Percentiles rank a stretch among this genome's conserved stretches.
Evolutionary conservation across 2,113 vertebrate genomes (phyloP).

Genomic region (Hippocampus abdominalis): DNA sequence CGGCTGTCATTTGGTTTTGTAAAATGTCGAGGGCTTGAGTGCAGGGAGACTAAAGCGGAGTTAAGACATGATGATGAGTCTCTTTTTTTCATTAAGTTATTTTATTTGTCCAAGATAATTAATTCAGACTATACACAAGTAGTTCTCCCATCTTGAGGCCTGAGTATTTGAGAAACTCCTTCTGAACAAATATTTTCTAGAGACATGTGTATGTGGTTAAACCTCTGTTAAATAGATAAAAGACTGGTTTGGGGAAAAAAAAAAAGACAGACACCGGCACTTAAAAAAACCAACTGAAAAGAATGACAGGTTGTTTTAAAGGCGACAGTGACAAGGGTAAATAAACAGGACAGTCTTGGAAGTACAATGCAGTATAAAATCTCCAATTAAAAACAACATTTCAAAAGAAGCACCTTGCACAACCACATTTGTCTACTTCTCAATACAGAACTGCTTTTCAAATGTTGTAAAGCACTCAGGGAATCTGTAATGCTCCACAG

Average conservation of each 20-base stretch:
- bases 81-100: slow-evolving; percentile 52
- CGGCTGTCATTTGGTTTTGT: not conserved
- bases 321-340: slow-evolving; percentile 19
- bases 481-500: slow-evolving; percentile 32
- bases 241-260: slow-evolving; percentile 5
- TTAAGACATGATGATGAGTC: not conserved
- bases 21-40: not conserved
- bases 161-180: slow-evolving; percentile 53
- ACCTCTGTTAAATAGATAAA: slow-evolving; percentile 32
- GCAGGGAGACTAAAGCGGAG: not conserved
- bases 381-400: slow-evolving; percentile 44
- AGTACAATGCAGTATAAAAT: slow-evolving; percentile 54
- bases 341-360: slow-evolving; percentile 38
- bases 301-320: slow-evolving; percentile 18
- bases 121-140: slow-evolving; percentile 62
- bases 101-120: slow-evolving; percentile 59
- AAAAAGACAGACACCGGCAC: slow-evolving; percentile 11
- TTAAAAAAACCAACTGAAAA: slow-evolving; percentile 37
- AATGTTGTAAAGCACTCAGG: slow-evolving; percentile 44
- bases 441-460: slow-evolving; percentile 48
- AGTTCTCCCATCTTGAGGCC: slow-evolving; percentile 54
- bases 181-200: slow-evolving; percentile 24
- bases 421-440: slow-evolving; percentile 44
- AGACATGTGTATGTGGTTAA: slow-evolving; percentile 34
- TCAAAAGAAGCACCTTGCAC: slow-evolving; percentile 56